Base-by-base conservation (phyloP, 2,113 vertebrate genomes). In the Nyctereutes procyonoides region DNA sequence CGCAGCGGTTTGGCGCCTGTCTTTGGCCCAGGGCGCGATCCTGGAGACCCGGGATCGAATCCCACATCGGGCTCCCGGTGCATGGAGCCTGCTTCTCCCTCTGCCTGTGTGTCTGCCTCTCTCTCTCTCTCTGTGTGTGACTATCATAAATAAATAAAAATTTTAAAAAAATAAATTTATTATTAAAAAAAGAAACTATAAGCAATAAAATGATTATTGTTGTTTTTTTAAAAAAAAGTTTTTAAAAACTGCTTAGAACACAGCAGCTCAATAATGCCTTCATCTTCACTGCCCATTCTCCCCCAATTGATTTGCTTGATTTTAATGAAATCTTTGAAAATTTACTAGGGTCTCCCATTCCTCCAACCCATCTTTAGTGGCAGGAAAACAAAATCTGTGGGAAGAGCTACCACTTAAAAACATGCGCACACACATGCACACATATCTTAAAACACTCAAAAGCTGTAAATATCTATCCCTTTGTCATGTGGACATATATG, bases 371-470 rank as follows among this genome's bases (percentile, higher is more conserved):
- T 20, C 19, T 20, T 93, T 51, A 56, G 8, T 38, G 62, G 24
- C 5, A 90, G 82, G 38, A 62, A 95, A 96, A 74, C 38, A 51
- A 90, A 84, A 81, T 38, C 56, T 81, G 26, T 69, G 38, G 77
- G 5, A 83, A 95, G 94, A 96, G 38, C 3, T 62, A 38, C 76
- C 67, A 95, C 48, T 95, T 88, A 85, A 86, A 90, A 90, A 88
- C 15, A 69, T 81, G 55, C 1, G 8, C 13, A 88, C 1, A 7
- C 10, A 24, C 48, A 32, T 32, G 82, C 30, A 82, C 17, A 16
- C 17, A 76, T 30, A 74, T 8, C 48, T 81, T 83, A 63, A 87
- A 91, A 95, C 80, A 81, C 16, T 65, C 22, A 93, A 94, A 79
- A 86, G 79, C 38, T 93, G 9, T 84, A 56, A 92, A 90, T 16